A percentile compares a stretch with the other conserved stretches of the same genome.
Evolutionary conservation across 2,888 invertebrate genomes (phyloP).

Genomic region (Drosophila affinis): DNA sequence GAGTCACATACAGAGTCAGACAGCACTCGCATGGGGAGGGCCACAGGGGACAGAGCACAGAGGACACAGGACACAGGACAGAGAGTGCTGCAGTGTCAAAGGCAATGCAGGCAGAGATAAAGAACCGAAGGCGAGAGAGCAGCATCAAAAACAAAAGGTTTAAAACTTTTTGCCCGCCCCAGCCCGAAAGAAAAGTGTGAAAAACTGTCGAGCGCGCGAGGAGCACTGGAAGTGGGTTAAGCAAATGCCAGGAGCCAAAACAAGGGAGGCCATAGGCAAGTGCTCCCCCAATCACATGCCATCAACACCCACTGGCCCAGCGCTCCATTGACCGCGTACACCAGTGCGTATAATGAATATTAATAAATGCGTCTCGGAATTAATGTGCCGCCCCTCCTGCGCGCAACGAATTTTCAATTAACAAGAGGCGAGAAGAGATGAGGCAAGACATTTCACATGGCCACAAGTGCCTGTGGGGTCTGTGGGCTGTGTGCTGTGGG

Average conservation of each 20-base stretch:
- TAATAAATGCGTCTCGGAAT: constrained; percentile 69
- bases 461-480: constrained; percentile 28
- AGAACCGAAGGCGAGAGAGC: constrained; percentile 23
- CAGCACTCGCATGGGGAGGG: not conserved
- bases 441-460: constrained; percentile 59
- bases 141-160: constrained; percentile 69
- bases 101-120: constrained; percentile 73
- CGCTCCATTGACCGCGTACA: constrained; percentile 29
- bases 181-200: constrained; percentile 23
- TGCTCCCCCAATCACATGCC: constrained; percentile 44
- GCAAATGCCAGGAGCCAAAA: constrained; percentile 58
- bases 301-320: not conserved
- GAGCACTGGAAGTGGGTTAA: constrained; percentile 59
- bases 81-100: constrained; percentile 69
- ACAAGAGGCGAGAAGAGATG: constrained; percentile 32
- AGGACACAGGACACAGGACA: constrained; percentile 8
- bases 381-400: constrained; percentile 58
- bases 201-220: constrained; percentile 15
- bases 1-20: constrained; percentile 69
- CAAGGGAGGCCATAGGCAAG: constrained; percentile 43
- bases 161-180: constrained; percentile 46
- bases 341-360: constrained; percentile 72
- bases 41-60: not conserved
- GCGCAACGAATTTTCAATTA: constrained; percentile 58
- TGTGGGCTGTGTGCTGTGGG: not conserved